phyloP scores from a whole-genome alignment of 2,797 vertebrate genomes.

The Brachymystax lenok region DNA sequence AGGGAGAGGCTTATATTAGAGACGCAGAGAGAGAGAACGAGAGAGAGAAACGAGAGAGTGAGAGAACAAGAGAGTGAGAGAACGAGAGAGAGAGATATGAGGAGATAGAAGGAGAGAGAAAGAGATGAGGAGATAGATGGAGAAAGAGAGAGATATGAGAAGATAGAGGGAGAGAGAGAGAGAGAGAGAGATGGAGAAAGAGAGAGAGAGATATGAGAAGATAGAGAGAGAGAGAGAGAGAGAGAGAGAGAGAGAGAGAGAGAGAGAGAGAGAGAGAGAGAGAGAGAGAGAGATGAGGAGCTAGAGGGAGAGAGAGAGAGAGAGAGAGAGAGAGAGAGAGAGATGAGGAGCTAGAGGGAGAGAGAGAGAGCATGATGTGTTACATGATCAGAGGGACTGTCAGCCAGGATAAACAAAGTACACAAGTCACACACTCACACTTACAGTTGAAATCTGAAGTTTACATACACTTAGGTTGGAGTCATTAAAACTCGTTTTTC shows the following conservation, averaged over 20 bases:
- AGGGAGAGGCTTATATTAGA: slow-evolving; percentile 60
- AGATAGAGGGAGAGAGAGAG: neutral
- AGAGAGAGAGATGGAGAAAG: slow-evolving; percentile 21
- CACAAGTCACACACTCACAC: slow-evolving; percentile 42
- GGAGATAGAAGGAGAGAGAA: neutral
- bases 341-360: neutral
- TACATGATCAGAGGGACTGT: slow-evolving; percentile 70
- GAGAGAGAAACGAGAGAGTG: slow-evolving; percentile 17
- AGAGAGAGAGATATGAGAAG: slow-evolving; percentile 16
- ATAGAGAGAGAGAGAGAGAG: slow-evolving; percentile 3
- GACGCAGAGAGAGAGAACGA: slow-evolving; percentile 14
- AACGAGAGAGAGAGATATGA: neutral
- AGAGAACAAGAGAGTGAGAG: slow-evolving; percentile 2
- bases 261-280: slow-evolving; percentile 7
- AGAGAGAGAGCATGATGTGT: slow-evolving; percentile 25
- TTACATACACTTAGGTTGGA: too few relatives aligned
- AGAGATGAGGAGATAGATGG: slow-evolving; percentile 15
- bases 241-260: slow-evolving; percentile 19
- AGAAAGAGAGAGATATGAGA: slow-evolving; percentile 6
- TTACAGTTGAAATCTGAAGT: too few relatives aligned
- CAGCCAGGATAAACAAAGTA: slow-evolving; percentile 56
- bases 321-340: neutral
- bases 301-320: slow-evolving; percentile 9
- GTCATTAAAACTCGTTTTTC: too few relatives aligned
- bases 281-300: slow-evolving; percentile 26